A percentile compares a stretch with the other conserved stretches of the same genome.
Evolutionary conservation across 1,140 invertebrate genomes (phyloP).

Genomic region (Tetragonula clypearis): DNA sequence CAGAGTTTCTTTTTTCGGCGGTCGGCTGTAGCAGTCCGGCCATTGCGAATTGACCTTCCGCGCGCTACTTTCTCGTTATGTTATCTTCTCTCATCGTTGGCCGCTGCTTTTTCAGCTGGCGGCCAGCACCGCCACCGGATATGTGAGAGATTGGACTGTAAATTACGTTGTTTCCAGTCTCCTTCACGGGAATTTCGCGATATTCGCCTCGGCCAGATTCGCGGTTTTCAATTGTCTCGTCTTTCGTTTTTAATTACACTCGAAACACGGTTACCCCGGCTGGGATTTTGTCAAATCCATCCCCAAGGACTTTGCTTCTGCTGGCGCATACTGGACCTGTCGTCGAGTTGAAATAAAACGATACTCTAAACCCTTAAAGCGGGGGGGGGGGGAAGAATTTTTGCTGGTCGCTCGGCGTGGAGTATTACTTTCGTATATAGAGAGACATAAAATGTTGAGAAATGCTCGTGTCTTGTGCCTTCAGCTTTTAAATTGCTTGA

Average conservation of each 20-base stretch:
- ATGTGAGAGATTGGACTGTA: background rate
- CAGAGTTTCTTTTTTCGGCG: slow-evolving; percentile 61
- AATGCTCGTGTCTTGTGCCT: too few species aligned
- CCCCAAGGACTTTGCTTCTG: too few species aligned
- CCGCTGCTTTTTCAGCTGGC: slow-evolving; percentile 18
- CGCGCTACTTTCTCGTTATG: background rate
- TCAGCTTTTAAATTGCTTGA: too few species aligned
- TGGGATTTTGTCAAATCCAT: background rate
- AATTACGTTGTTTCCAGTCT: background rate
- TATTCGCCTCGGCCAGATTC: background rate
- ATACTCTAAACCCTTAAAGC: background rate
- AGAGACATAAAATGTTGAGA: too few species aligned
- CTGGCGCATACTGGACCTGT: too few species aligned
- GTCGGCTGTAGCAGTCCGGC: background rate
- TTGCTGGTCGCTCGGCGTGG: too few species aligned
- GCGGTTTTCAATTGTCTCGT: background rate
- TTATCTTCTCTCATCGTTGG: background rate
- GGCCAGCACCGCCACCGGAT: background rate
- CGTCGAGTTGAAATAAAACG: background rate
- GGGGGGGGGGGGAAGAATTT: too few species aligned
- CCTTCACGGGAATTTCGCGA: too few species aligned
- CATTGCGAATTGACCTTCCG: slow-evolving; percentile 11
- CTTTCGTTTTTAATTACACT: too few species aligned
- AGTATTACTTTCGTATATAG: too few species aligned
- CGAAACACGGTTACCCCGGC: background rate